Conservation (phyloP, 2,888 invertebrate species). For the Macrophya annulata region DNA sequence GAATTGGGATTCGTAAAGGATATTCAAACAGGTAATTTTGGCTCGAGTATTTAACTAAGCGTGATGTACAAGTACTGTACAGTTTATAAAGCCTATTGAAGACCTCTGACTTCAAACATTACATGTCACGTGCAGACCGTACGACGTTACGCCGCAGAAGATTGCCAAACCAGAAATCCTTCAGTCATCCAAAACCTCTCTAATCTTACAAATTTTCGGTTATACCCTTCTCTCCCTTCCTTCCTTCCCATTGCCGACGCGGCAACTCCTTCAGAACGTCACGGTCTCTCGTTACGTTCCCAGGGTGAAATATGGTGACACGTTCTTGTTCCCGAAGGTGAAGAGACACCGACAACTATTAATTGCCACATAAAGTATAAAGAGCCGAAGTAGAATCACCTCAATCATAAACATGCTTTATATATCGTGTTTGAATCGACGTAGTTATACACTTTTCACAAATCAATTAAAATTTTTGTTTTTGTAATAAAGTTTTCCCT, state of each 20-base stretch:
- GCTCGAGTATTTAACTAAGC: not conserved
- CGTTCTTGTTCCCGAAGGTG: not conserved
- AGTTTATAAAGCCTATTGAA: not conserved
- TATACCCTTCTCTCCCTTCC: not conserved
- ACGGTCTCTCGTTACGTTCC: constrained; percentile 26
- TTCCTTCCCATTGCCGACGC: constrained; percentile 23
- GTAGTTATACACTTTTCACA: not conserved
- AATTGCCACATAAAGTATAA: not conserved
- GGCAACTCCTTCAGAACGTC: constrained; percentile 29
- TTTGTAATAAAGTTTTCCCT: not conserved
- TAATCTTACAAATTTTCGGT: not conserved
- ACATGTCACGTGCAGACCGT: constrained; percentile 1
- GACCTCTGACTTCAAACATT: not conserved
- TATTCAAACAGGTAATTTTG: not conserved
- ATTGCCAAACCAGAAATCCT: constrained; percentile 4
- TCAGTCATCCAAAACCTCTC: not conserved
- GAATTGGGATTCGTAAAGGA: not conserved
- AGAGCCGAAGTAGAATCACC: not conserved
- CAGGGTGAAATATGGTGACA: constrained; percentile 21
- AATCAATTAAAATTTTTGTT: not conserved
- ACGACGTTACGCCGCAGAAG: not conserved
- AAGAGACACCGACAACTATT: constrained; percentile 37
- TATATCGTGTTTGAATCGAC: not conserved
- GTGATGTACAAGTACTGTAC: not conserved
- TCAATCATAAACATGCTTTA: not conserved